Conservation (phyloP, 2,797 vertebrate species). For the Myotis vivesi region DNA sequence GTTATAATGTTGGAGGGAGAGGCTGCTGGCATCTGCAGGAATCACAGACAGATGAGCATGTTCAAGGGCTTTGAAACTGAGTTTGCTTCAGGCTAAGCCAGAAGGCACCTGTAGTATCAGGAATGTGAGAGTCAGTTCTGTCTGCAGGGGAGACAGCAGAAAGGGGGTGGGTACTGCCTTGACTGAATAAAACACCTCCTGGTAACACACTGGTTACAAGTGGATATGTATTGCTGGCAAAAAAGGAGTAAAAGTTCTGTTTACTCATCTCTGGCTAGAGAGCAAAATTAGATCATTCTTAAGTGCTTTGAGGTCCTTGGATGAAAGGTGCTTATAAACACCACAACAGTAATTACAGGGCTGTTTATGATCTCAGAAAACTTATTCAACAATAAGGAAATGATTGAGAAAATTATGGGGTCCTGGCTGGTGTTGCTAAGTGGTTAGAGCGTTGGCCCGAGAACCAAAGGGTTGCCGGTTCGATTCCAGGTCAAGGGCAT, state of each 20-base stretch:
- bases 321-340: conserved; percentile 46
- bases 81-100: conserved; percentile 3
- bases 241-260: neutral
- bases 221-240: neutral
- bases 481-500: too few species aligned
- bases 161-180: neutral
- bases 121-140: neutral
- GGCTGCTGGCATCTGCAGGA: neutral
- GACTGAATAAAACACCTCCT: neutral
- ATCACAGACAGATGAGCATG: neutral
- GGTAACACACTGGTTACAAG: neutral
- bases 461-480: too few species aligned
- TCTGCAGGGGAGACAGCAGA: neutral
- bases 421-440: too few species aligned
- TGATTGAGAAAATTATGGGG: neutral
- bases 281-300: conserved; percentile 46
- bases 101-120: neutral
- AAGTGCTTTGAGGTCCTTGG: conserved; percentile 12
- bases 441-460: too few species aligned
- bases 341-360: conserved; percentile 21
- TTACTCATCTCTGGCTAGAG: neutral
- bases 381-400: conserved; percentile 1
- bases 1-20: neutral
- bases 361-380: neutral
- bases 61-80: neutral